Evolutionary conservation across 2,888 invertebrate species (phyloP), one percentile per base, ranked within the genome.

Genomic region (Agriopis leucophaearia): DNA sequence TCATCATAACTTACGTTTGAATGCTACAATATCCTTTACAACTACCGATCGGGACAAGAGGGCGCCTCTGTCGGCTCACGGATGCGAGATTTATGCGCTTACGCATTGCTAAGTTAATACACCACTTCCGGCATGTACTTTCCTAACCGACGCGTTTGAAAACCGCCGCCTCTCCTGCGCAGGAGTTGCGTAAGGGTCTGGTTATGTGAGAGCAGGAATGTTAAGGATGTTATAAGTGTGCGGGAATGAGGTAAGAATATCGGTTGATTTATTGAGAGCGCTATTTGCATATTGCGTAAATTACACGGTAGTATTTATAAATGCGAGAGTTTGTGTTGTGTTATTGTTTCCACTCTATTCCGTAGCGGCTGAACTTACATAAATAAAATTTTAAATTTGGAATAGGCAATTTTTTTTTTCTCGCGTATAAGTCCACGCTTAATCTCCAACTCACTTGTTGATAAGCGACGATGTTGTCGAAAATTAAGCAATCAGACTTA

Each of bases 61-160:
- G 79, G 80, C 80, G 80, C 79, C 81, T 74, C 79, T 75, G 81
- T 77, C 76, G 70, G 69, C 73, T 76, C 78, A 76, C 78, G 78
- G 76, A 78, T 76, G 78, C 70, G 74, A 84, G 85, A 86, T 86
- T 86, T 85, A 86, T 87, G 85, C 83, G 81, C 78, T 51, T 62
- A 48, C 76, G 76, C 78, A 74, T 81, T 81, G 81, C 78, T 77
- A 78, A 77, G 80, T 78, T 83, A 85, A 85, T 85, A 82, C 82
- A 81, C 78, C 72, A 80, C 86, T 85, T 88, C 88, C 88, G 86
- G 60, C 67, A 52, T 52, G 56, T 50, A 61, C 51, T 69, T 64
- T 64, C 68, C 60, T 57, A 64, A 27, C 55, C 36, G 55, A 50
- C 80, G 83, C 81, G 85, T 87, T 87, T 85, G 83, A 84, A 81